phyloP scores from a whole-genome alignment of 2,797 vertebrate genomes.

The Atherinosoma microstoma region DNA sequence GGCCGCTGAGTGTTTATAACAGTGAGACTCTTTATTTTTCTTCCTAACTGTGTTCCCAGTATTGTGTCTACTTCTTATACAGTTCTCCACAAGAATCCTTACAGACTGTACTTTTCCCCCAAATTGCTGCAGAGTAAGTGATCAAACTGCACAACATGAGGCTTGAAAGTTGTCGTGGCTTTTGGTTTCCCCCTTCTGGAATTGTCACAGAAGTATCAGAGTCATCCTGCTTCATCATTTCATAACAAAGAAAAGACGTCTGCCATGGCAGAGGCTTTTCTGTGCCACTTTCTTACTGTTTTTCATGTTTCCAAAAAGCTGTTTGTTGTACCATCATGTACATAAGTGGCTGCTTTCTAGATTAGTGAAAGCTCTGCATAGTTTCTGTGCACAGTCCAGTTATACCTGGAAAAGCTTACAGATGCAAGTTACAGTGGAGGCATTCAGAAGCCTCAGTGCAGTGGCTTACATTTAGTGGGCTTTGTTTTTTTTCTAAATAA shows the following conservation, averaged over 20 bases:
- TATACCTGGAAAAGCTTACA: conserved; percentile 67
- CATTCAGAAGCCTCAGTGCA: conserved; percentile 25
- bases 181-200: conserved; percentile 74
- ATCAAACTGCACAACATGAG: conserved; percentile 32
- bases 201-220: conserved; percentile 38
- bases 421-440: conserved; percentile 31
- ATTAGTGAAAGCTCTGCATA: conserved; percentile 25
- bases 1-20: no score
- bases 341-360: conserved; percentile 20
- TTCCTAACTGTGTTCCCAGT: no score
- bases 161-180: conserved; percentile 19
- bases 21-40: no score
- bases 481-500: conserved; percentile 61
- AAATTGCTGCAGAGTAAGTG: conserved; percentile 23
- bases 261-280: not conserved
- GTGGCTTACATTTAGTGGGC: conserved; percentile 26
- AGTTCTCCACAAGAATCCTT: conserved; percentile 5
- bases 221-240: not conserved
- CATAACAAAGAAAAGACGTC: not conserved
- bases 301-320: not conserved
- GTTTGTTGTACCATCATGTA: not conserved
- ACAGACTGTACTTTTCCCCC: conserved; percentile 5
- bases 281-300: not conserved
- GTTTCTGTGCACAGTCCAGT: conserved; percentile 69
- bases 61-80: not conserved